Conservation (phyloP, 1,140 invertebrate genomes). For the Limonius californicus region DNA sequence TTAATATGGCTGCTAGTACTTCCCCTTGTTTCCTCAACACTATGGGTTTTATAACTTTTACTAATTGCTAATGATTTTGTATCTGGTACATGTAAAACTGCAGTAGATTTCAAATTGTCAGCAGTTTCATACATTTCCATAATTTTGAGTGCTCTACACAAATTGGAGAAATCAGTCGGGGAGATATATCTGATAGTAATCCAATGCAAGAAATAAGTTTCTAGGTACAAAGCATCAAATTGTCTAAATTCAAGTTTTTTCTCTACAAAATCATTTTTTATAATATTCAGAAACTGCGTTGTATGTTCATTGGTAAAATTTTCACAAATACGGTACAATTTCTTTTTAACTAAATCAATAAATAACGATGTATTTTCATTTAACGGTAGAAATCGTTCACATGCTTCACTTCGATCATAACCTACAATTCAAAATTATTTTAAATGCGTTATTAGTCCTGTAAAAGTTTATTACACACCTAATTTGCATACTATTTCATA, state of each 20-base stretch:
- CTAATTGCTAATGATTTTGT: no score
- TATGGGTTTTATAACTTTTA: no score
- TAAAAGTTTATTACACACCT: slow-evolving; percentile 25
- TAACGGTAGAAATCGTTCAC: slow-evolving; percentile 26
- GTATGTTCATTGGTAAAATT: slow-evolving; percentile 24
- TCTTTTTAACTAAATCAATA: slow-evolving; percentile 32
- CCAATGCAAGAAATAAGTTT: slow-evolving; percentile 37
- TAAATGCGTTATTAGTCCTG: no score
- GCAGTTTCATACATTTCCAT: slow-evolving; percentile 23
- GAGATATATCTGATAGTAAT: slow-evolving; percentile 28
- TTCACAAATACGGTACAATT: slow-evolving; percentile 34
- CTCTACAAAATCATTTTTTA: slow-evolving; percentile 23
- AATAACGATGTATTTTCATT: slow-evolving; percentile 7
- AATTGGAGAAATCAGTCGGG: slow-evolving; percentile 25
- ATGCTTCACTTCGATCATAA: slow-evolving; percentile 28
- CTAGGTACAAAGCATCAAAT: slow-evolving; percentile 24
- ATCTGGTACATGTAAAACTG: background rate
- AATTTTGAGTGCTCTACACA: slow-evolving; percentile 30
- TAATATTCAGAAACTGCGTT: slow-evolving; percentile 24
- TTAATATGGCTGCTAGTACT: slow-evolving; percentile 5
- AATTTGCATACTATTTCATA: slow-evolving; percentile 13
- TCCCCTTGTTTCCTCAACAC: no score
- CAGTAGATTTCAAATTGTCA: background rate
- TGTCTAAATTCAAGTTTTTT: slow-evolving; percentile 18
- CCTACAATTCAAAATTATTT: slow-evolving; percentile 25